A percentile compares a stretch with the other conserved stretches of the same genome.
Conservation (phyloP, 1,140 invertebrate genomes). For the Caligus rogercresseyi region DNA sequence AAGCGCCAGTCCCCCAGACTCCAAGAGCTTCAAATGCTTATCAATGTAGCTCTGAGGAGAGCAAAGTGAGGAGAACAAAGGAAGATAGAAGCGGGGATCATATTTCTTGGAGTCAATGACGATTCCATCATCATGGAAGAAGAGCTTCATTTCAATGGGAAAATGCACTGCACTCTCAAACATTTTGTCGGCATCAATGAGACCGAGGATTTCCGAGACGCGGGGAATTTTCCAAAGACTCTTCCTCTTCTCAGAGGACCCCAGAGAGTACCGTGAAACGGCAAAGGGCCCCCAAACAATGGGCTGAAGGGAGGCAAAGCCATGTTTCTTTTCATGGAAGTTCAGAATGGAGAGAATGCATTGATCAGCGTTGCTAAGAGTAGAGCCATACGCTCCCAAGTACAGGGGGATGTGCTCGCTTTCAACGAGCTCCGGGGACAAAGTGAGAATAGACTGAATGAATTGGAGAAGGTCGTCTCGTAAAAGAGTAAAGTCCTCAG, state of each 20-base stretch:
- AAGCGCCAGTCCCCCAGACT: conserved; percentile 21
- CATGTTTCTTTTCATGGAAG: conserved; percentile 11
- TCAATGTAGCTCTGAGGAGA: conserved; percentile 24
- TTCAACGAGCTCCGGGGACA: background rate
- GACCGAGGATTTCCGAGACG: conserved; percentile 19
- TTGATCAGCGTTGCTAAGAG: conserved; percentile 20
- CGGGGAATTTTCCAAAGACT: conserved; percentile 21
- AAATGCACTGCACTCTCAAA: conserved; percentile 23
- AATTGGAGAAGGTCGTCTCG: background rate
- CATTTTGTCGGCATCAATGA: conserved; percentile 21
- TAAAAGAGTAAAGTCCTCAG: background rate
- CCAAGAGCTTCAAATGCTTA: conserved; percentile 20
- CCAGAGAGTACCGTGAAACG: conserved; percentile 4
- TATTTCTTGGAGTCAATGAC: conserved; percentile 19
- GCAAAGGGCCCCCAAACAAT: conserved; percentile 19
- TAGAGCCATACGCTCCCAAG: conserved; percentile 22
- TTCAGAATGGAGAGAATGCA: conserved; percentile 22
- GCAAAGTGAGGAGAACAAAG: conserved; percentile 22
- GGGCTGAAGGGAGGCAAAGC: conserved; percentile 23
- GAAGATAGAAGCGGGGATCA: conserved; percentile 24
- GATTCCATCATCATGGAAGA: background rate
- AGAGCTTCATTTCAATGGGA: conserved; percentile 7
- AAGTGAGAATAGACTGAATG: background rate
- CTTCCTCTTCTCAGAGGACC: conserved; percentile 23
- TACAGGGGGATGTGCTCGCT: conserved; percentile 18